Evolutionary conservation across 2,797 vertebrate genomes (phyloP).

Genomic region (Rachycentron canadum): DNA sequence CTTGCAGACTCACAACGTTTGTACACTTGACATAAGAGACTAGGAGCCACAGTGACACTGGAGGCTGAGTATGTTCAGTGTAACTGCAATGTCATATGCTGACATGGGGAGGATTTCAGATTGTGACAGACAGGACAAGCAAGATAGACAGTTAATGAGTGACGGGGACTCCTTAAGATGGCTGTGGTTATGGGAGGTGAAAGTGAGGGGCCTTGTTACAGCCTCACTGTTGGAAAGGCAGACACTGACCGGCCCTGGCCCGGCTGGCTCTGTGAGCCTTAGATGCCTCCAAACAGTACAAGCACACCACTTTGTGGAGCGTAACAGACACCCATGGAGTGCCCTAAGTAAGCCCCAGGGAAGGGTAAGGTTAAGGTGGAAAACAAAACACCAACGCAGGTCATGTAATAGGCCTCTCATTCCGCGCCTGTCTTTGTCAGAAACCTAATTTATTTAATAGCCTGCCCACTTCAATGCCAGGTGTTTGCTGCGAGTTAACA

Average conservation of each 20-base stretch:
- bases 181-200: slow-evolving; percentile 7
- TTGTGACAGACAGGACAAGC: slow-evolving; percentile 17
- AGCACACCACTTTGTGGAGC: slow-evolving; percentile 59
- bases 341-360: slow-evolving; percentile 69
- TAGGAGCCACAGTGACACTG: not conserved
- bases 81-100: slow-evolving; percentile 3
- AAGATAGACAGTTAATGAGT: slow-evolving; percentile 19
- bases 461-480: slow-evolving; percentile 59
- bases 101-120: slow-evolving; percentile 19
- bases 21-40: slow-evolving; percentile 30
- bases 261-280: slow-evolving; percentile 34
- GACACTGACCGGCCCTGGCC: slow-evolving; percentile 9
- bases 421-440: slow-evolving; percentile 70
- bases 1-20: slow-evolving; percentile 34
- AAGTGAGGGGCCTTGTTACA: slow-evolving; percentile 23
- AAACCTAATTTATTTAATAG: slow-evolving; percentile 85
- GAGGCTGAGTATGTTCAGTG: slow-evolving; percentile 37
- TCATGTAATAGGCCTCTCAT: slow-evolving; percentile 81
- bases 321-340: slow-evolving; percentile 75
- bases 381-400: slow-evolving; percentile 74
- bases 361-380: slow-evolving; percentile 75
- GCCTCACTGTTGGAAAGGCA: slow-evolving; percentile 15
- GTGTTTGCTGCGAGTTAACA: slow-evolving; percentile 73
- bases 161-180: slow-evolving; percentile 7
- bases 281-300: slow-evolving; percentile 49